A percentile compares a stretch with the other conserved stretches of the same genome.
phyloP scores from a whole-genome alignment of 2,113 vertebrate species.

The Penelope pileata region DNA sequence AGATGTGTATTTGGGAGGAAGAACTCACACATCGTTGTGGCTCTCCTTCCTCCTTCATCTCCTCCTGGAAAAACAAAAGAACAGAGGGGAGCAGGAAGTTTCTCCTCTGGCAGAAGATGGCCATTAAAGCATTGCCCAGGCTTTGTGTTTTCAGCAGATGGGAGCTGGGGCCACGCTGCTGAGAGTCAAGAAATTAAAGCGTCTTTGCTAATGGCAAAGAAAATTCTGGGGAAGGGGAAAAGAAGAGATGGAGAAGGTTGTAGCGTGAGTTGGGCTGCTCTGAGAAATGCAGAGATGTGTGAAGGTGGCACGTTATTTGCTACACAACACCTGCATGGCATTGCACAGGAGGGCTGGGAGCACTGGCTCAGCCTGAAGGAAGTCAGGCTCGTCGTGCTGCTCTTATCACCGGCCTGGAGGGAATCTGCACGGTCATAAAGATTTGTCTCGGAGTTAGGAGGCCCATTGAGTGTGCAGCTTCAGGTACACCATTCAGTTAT shows the following conservation, averaged over 20 bases:
- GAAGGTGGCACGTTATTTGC: not conserved
- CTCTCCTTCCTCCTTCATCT: not conserved
- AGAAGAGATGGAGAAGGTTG: not conserved
- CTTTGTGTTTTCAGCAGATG: not conserved
- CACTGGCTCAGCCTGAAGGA: not conserved
- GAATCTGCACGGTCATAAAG: not conserved
- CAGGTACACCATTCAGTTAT: not conserved
- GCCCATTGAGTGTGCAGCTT: not conserved
- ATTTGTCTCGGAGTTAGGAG: not conserved
- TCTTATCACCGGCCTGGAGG: not conserved
- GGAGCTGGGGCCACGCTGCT: not conserved
- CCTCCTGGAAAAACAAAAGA: not conserved
- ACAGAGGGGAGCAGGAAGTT: not conserved
- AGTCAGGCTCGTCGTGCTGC: fast-evolving
- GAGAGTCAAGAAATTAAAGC: not conserved
- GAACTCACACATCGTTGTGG: fast-evolving
- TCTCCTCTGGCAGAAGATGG: not conserved
- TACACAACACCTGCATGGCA: not conserved
- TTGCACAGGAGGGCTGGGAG: not conserved
- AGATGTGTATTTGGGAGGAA: not conserved
- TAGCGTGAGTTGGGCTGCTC: not conserved
- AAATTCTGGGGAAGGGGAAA: not conserved
- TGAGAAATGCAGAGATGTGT: fast-evolving
- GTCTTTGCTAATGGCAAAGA: not conserved
- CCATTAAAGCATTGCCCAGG: not conserved